A percentile compares a stretch with the other conserved stretches of the same genome.
Conservation (phyloP, 92 coral and sea anemone species). For the Scolanthus callimorphus region DNA sequence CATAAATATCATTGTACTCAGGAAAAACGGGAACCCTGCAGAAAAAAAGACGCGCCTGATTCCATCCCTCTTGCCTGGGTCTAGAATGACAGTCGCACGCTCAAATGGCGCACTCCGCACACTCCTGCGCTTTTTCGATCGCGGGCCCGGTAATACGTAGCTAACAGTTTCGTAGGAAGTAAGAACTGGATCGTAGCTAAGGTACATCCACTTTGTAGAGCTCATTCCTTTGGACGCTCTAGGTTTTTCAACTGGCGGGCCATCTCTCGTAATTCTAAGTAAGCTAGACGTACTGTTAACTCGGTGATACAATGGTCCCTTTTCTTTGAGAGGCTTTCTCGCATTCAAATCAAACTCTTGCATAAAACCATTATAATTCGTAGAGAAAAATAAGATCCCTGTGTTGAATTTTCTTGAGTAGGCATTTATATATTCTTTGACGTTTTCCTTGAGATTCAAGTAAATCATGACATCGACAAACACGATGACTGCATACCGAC, state of each 20-base stretch:
- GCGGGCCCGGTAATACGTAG: slow-evolving; percentile 47
- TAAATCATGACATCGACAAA: slow-evolving; percentile 85
- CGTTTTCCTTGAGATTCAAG: slow-evolving; percentile 69
- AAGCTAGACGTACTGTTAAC: slow-evolving; percentile 66
- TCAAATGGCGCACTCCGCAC: slow-evolving; percentile 23
- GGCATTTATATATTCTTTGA: slow-evolving; percentile 52
- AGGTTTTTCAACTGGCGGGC: slow-evolving; percentile 63
- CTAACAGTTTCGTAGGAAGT: slow-evolving; percentile 81
- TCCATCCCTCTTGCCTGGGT: slow-evolving; percentile 74
- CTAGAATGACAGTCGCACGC: slow-evolving; percentile 74
- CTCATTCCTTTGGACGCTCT: slow-evolving; percentile 51
- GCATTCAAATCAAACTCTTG: slow-evolving; percentile 72
- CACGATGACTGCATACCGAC: slow-evolving; percentile 69
- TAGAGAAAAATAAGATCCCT: slow-evolving; percentile 73
- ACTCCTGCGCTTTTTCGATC: slow-evolving; percentile 18
- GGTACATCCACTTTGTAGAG: slow-evolving; percentile 72
- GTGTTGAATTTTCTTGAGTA: slow-evolving; percentile 83
- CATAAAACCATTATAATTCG: slow-evolving; percentile 72
- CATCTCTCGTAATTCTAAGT: slow-evolving; percentile 72
- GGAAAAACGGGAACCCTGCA: slow-evolving; percentile 87
- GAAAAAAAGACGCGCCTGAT: slow-evolving; percentile 84
- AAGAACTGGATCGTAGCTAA: slow-evolving; percentile 57
- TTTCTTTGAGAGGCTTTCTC: slow-evolving; percentile 65
- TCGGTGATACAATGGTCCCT: slow-evolving; percentile 26
- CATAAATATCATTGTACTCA: slow-evolving; percentile 79